Conservation (phyloP, 2,113 vertebrate species). For the pig (Sus scrofa) region T2T-Sscrofa CM000821.6:12636501-12637000, state of each 20-base stretch:
- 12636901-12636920: background rate
- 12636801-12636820: background rate
- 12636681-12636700: background rate
- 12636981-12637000: too few relatives aligned
- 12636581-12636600: background rate
- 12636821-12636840: background rate
- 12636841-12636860: fast-evolving
- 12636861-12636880: background rate
- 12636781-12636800: fast-evolving
- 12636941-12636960: background rate
- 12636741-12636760: background rate
- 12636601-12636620: too few relatives aligned
- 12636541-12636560: background rate
- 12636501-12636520: background rate
- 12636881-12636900: background rate
- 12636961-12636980: background rate
- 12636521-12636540: background rate
- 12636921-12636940: background rate
- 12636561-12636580: fast-evolving
- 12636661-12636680: background rate
- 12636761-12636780: background rate
- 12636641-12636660: background rate
- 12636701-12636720: background rate
- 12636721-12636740: background rate
- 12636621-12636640: background rate